phyloP scores from a whole-genome alignment of 2,797 vertebrate species.

The Sphenopsis melanotis region DNA sequence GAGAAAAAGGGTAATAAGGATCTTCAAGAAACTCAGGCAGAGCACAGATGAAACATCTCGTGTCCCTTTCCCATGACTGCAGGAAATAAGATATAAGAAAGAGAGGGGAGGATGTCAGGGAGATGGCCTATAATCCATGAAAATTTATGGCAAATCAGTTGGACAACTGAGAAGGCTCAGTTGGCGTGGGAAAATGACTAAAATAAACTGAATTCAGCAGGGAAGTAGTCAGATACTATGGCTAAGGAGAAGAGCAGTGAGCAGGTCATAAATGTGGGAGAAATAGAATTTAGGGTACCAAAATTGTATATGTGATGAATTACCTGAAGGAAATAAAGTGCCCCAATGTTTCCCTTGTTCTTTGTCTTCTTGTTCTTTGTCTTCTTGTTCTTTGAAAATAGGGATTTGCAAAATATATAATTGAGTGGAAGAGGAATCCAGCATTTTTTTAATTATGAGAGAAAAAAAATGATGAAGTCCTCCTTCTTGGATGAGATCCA shows the following conservation, averaged over 20 bases:
- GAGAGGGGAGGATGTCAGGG: not conserved
- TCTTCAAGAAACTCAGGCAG: not conserved
- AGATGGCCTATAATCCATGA: not conserved
- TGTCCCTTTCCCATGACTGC: not conserved
- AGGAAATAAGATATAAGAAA: not conserved
- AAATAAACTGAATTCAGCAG: not conserved
- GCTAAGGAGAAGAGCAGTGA: not conserved
- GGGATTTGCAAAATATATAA: not conserved
- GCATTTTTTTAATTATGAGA: not conserved
- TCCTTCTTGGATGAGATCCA: not conserved
- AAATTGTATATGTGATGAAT: not conserved
- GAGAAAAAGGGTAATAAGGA: not conserved
- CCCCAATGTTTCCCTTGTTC: not conserved
- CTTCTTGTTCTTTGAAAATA: not conserved
- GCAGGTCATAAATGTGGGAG: not conserved
- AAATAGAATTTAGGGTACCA: not conserved
- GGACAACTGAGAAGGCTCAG: not conserved
- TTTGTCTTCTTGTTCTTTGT: not conserved
- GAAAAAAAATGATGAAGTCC: not conserved
- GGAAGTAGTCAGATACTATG: not conserved
- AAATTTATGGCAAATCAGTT: not conserved
- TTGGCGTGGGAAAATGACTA: not conserved
- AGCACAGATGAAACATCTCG: not conserved
- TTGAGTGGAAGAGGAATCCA: not conserved
- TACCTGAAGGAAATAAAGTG: not conserved